phyloP scores from a whole-genome alignment of 2,797 vertebrate species.

The Chelon labrosus region DNA sequence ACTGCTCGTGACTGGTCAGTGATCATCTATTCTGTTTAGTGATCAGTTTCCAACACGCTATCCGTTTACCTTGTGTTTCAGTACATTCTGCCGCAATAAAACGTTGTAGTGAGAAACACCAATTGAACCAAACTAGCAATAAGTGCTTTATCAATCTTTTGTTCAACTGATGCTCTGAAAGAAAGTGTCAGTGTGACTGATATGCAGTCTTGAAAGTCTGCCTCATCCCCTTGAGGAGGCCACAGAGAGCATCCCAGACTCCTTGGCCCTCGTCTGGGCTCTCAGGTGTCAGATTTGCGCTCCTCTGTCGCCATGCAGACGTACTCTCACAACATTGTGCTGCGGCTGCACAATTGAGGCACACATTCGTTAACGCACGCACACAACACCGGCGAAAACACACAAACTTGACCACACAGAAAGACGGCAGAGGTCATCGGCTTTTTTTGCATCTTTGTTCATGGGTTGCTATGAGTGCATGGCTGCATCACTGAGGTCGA shows the following conservation, averaged over 20 bases:
- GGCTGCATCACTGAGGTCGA: conserved; percentile 36
- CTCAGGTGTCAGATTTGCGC: conserved; percentile 83
- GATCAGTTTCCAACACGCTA: too few relatives aligned
- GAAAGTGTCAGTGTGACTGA: conserved; percentile 62
- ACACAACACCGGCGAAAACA: conserved; percentile 7
- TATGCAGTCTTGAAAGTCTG: conserved; percentile 50
- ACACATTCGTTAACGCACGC: conserved; percentile 26
- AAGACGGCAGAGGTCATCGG: conserved; percentile 12
- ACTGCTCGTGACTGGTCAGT: too few relatives aligned
- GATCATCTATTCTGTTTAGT: too few relatives aligned
- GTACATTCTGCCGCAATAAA: not conserved
- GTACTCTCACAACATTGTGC: conserved; percentile 75
- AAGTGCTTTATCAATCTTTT: conserved; percentile 59
- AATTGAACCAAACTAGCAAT: conserved; percentile 14
- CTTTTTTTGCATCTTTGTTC: conserved; percentile 23
- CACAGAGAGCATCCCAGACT: conserved; percentile 73
- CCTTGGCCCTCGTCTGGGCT: conserved; percentile 66
- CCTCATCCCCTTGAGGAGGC: conserved; percentile 43
- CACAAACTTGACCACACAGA: conserved; percentile 12
- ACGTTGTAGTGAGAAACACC: not conserved
- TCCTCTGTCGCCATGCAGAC: conserved; percentile 82
- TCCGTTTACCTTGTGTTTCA: not conserved
- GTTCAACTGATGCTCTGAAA: conserved; percentile 53
- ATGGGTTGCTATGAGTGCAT: conserved; percentile 25
- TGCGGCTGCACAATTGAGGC: conserved; percentile 69